Evolutionary conservation across 2,888 invertebrate genomes (phyloP).

Genomic region (Chrysolina americana): DNA sequence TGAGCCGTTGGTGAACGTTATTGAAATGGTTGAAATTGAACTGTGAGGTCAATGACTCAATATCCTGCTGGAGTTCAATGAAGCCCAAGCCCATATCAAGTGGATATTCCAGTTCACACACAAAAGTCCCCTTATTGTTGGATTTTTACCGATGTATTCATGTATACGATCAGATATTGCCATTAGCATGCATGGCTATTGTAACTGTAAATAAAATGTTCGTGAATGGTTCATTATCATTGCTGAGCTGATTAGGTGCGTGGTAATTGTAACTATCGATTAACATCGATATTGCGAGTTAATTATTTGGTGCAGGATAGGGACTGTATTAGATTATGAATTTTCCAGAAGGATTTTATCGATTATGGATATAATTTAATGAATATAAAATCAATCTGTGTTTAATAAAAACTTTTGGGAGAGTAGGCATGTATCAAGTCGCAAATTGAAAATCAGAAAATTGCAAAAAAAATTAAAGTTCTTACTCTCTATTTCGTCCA

Average conservation of each 20-base stretch:
- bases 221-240: background rate
- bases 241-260: background rate
- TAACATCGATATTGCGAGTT: background rate
- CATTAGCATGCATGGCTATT: background rate
- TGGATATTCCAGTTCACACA: background rate
- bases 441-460: too few species aligned
- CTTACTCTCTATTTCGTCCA: too few species aligned
- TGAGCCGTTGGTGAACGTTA: too few species aligned
- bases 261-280: background rate
- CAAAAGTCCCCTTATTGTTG: background rate
- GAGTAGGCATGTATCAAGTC: too few species aligned
- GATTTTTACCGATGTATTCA: background rate
- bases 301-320: background rate
- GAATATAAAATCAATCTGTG: too few species aligned
- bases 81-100: background rate
- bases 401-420: too few species aligned
- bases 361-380: too few species aligned
- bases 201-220: background rate
- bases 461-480: too few species aligned
- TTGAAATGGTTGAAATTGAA: too few species aligned
- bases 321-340: background rate
- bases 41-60: too few species aligned
- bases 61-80: too few species aligned
- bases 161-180: background rate
- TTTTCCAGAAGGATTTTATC: too few species aligned